These are phyloP conservation scores for Ephialtes manifestator DNA, from an alignment of 2,888 invertebrate genomes.

Conservation along the genomic window DNA sequence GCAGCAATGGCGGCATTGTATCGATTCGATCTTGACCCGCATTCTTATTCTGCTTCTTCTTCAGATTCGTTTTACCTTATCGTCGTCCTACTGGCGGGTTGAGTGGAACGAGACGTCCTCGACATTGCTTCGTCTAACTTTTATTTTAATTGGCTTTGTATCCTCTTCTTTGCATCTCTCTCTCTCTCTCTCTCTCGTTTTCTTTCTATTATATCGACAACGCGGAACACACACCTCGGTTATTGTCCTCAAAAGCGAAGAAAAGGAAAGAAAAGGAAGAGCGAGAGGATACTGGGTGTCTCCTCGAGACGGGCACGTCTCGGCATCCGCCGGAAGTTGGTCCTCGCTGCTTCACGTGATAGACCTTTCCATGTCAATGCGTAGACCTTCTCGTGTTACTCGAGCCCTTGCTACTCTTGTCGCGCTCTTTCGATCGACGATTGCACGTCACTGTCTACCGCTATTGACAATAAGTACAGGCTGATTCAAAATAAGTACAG, in stretches of 20 bases:
- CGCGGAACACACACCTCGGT: constrained; percentile 46
- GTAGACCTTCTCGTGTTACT: constrained; percentile 65
- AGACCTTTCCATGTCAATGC: constrained; percentile 68
- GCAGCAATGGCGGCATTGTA: constrained; percentile 9
- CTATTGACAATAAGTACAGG: background rate
- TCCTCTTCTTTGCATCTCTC: background rate
- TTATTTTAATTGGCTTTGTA: constrained; percentile 40
- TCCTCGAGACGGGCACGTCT: constrained; percentile 63
- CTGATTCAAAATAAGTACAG: background rate
- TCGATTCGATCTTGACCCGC: constrained; percentile 62
- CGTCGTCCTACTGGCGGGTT: background rate
- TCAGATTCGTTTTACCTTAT: constrained; percentile 2
- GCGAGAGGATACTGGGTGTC: constrained; percentile 24
- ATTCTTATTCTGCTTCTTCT: constrained; percentile 39
- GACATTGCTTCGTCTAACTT: constrained; percentile 32
- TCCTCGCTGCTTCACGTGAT: constrained; percentile 65
- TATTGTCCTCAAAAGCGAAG: constrained; percentile 58
- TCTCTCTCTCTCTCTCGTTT: background rate
- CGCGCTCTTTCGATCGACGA: constrained; percentile 39
- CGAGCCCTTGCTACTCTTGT: constrained; percentile 21
- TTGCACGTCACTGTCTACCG: background rate
- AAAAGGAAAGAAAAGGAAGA: constrained; percentile 14
- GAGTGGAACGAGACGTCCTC: background rate
- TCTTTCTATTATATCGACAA: constrained; percentile 24
- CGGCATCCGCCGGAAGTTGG: constrained; percentile 69